Conservation (phyloP, 2,888 invertebrate species). For the Cantharis lateralis region DNA sequence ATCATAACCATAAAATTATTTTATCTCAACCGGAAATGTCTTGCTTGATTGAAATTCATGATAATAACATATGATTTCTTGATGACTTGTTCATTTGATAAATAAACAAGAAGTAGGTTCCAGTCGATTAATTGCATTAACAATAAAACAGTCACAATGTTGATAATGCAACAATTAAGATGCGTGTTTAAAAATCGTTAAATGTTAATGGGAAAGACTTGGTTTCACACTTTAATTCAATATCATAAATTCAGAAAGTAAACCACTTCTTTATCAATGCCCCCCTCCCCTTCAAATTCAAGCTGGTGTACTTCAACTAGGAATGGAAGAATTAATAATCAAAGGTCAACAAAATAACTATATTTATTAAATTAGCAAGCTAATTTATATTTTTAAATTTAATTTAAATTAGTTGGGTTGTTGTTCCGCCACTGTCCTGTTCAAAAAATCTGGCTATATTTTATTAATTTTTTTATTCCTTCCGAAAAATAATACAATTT, state of each 20-base stretch:
- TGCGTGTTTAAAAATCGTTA: not conserved
- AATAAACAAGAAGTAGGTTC: not conserved
- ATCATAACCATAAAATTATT: not conserved
- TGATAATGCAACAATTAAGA: not conserved
- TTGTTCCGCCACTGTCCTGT: too few relatives aligned
- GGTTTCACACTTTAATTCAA: not conserved
- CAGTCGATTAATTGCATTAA: not conserved
- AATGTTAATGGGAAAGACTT: not conserved
- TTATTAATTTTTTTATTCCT: too few relatives aligned
- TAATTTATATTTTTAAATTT: too few relatives aligned
- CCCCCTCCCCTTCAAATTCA: too few relatives aligned
- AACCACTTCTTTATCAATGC: not conserved
- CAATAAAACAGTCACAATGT: not conserved
- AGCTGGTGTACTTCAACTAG: too few relatives aligned
- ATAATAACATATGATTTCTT: not conserved
- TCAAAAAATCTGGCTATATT: too few relatives aligned
- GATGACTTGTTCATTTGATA: not conserved
- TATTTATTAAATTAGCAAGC: too few relatives aligned
- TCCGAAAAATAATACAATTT: too few relatives aligned
- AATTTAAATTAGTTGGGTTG: too few relatives aligned
- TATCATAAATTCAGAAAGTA: not conserved
- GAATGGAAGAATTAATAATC: too few relatives aligned
- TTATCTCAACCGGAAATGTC: not conserved
- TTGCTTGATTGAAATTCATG: not conserved
- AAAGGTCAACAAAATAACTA: too few relatives aligned